Percentiles rank a stretch among this genome's conserved stretches.
These are phyloP conservation scores for Agonopterix alstromeriana DNA, from an alignment of 2,888 invertebrate species.

Conservation along the genomic window DNA sequence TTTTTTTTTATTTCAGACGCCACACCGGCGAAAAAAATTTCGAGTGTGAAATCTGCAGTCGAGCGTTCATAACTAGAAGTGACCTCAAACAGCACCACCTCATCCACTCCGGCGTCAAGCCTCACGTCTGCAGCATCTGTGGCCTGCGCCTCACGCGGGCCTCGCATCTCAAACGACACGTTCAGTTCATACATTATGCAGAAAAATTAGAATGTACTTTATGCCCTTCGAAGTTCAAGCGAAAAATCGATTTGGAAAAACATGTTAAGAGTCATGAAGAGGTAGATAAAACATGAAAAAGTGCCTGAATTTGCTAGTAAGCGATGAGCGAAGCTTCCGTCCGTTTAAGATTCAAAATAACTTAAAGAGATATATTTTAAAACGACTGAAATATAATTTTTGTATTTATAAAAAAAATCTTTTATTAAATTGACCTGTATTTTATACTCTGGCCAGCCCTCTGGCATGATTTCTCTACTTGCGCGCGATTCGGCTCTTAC, in stretches of 20 bases:
- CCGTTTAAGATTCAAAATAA: too few relatives aligned
- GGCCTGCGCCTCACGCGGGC: slow-evolving; percentile 53
- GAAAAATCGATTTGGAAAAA: slow-evolving; percentile 35
- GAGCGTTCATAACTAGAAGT: slow-evolving; percentile 61
- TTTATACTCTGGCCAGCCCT: too few relatives aligned
- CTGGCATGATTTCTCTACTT: too few relatives aligned
- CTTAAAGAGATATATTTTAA: too few relatives aligned
- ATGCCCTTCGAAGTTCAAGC: slow-evolving; percentile 35
- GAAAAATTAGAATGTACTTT: slow-evolving; percentile 21
- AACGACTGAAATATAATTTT: too few relatives aligned
- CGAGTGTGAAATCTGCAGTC: slow-evolving; percentile 54
- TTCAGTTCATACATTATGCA: slow-evolving; percentile 17
- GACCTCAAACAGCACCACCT: slow-evolving; percentile 61
- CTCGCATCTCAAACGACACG: slow-evolving; percentile 61
- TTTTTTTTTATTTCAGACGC: slow-evolving; percentile 36
- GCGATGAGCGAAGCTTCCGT: too few relatives aligned
- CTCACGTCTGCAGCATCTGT: slow-evolving; percentile 56
- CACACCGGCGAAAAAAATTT: slow-evolving; percentile 70
- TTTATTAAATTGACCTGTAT: too few relatives aligned
- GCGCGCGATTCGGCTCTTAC: too few relatives aligned
- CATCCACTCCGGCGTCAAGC: slow-evolving; percentile 54
- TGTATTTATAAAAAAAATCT: too few relatives aligned
- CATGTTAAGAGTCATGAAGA: slow-evolving; percentile 30
- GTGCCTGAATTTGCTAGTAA: too few relatives aligned
- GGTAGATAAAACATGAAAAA: too few relatives aligned